phyloP scores from a whole-genome alignment of 1,140 invertebrate genomes.

The Caenorhabditis brenneri region DNA sequence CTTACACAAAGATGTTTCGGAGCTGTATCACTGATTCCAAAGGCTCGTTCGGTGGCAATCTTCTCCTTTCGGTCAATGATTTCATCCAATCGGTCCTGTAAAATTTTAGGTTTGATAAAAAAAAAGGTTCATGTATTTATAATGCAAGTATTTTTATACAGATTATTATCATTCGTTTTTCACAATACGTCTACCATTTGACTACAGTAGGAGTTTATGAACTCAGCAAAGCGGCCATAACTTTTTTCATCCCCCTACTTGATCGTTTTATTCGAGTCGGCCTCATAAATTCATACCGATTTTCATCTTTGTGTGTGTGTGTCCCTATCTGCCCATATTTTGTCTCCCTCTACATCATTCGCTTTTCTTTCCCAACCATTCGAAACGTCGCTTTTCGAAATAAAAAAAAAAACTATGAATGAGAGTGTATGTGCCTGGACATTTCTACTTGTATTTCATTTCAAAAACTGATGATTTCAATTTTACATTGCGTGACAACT shows the following conservation, averaged over 20 bases:
- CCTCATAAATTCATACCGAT: constrained; percentile 38
- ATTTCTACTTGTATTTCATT: not conserved
- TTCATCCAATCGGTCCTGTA: not conserved
- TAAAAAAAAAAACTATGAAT: not conserved
- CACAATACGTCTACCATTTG: no score
- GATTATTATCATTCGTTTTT: no score
- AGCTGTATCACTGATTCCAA: not conserved
- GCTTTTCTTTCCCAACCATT: constrained; percentile 15
- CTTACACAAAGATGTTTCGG: constrained; percentile 9
- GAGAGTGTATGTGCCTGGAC: not conserved
- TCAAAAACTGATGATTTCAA: no score
- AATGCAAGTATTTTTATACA: no score
- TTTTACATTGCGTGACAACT: no score
- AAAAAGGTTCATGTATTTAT: no score
- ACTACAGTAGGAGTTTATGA: no score
- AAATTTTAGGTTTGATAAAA: no score
- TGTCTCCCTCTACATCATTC: not conserved
- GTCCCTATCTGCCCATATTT: not conserved
- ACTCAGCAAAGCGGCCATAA: not conserved
- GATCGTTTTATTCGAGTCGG: not conserved
- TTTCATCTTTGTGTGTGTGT: constrained; percentile 6
- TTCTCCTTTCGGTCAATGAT: constrained; percentile 1
- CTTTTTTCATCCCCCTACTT: not conserved
- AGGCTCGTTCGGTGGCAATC: not conserved
- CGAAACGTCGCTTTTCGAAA: not conserved